Evolutionary conservation across 1,140 invertebrate species (phyloP), one percentile per base, ranked within the genome.

Genomic region (Nymphalis io): DNA sequence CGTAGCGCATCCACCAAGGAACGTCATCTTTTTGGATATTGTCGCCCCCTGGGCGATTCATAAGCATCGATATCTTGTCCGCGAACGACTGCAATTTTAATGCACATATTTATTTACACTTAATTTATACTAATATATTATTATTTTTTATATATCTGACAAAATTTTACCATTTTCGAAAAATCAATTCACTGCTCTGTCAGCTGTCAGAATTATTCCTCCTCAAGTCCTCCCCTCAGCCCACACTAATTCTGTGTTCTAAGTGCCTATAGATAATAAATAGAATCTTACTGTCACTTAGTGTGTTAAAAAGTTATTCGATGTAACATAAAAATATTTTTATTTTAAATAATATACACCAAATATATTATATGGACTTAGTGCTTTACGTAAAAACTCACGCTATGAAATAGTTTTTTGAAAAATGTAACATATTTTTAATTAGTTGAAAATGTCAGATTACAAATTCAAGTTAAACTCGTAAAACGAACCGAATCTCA

Each of bases 1-100:
- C 96, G 92, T 97, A 97, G 88, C 96, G 97, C 92, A 98, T 93
- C 95, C 96, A 97, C 96, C 96, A 97, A 72, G 96, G 96, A 68
- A 95, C 94, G 89, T 97, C 96, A 89, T 96, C 96, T 93, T 95
- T 95, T 71, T 93, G 92, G 60, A 92, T 92, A 74, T 93, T 94
- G 87, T 96, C 95, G 86, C 95, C 94, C 72, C 95, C 95, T 60
- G 96, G 96, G 74, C 95, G 93, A 68, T 95, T 93, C 95, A 96
- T 95, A 67, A 96, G 92, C 75, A 94, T 93, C 55, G 94, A 93
- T 78, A 96, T 92, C 93, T 96, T 96, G 80, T 96, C 95, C 69
- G 94, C 92, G 78, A 96, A 94, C 78, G 95, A 96, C 96, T 96
- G 88, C 67, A 94, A 93, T 48, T 77, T 73, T 38, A 72, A 75